phyloP scores from a whole-genome alignment of 2,888 invertebrate genomes.

The Trichogramma evanescens region DNA sequence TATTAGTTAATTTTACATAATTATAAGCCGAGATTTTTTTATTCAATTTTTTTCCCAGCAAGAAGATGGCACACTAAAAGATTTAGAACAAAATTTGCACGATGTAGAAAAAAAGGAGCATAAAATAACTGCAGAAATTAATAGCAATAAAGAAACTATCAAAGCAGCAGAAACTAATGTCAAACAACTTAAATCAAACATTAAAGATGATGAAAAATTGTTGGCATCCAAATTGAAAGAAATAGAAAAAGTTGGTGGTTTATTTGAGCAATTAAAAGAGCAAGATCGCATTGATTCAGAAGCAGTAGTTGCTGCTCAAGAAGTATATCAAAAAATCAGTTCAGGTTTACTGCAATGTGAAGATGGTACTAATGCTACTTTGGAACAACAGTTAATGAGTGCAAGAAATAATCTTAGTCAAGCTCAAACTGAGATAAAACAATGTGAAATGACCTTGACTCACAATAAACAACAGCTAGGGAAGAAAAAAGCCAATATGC shows the following conservation, averaged over 20 bases:
- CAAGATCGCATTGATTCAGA: constrained; percentile 62
- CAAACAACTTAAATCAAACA: constrained; percentile 60
- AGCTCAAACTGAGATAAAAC: constrained; percentile 72
- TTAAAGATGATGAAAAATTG: constrained; percentile 61
- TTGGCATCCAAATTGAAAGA: constrained; percentile 57
- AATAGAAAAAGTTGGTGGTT: constrained; percentile 55
- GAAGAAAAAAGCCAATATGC: constrained; percentile 61
- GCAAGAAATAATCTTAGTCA: constrained; percentile 70
- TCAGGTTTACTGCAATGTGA: constrained; percentile 74
- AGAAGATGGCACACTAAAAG: constrained; percentile 57
- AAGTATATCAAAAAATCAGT: constrained; percentile 75
- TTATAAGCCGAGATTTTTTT: neutral
- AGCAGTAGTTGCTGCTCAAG: constrained; percentile 66
- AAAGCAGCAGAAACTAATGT: constrained; percentile 63
- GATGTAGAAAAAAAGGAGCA: constrained; percentile 63
- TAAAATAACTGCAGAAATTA: constrained; percentile 56
- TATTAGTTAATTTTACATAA: neutral
- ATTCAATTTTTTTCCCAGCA: constrained; percentile 50
- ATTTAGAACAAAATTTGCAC: constrained; percentile 59
- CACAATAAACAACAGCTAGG: constrained; percentile 59
- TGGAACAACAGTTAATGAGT: constrained; percentile 84
- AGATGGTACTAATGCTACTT: constrained; percentile 71
- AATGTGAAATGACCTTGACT: constrained; percentile 66
- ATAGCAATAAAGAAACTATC: constrained; percentile 60
- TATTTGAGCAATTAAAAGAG: constrained; percentile 63